Evolutionary conservation across 2,797 vertebrate genomes (phyloP), one percentile per base, ranked within the genome.

Genomic region (Microchirus variegatus): DNA sequence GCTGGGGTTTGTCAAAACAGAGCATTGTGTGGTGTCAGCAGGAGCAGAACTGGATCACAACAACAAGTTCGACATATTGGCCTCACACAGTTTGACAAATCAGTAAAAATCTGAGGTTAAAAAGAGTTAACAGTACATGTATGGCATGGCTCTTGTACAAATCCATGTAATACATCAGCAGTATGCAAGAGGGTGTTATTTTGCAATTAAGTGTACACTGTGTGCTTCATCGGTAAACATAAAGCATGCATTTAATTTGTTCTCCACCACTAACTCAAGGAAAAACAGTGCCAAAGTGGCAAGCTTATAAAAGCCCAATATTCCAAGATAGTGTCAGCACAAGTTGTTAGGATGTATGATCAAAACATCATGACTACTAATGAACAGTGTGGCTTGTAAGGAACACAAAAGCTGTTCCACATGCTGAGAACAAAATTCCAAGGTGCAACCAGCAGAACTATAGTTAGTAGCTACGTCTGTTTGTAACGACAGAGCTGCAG

Each of bases 11-110:
- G 68, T 81, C 75, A 84, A 77, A 83, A 75, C 59, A 73, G 65
- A 70, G 60, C 45, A 58, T 60, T 63, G 55, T 78, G 67, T 79
- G 71, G 73, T 47, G 36, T 81, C 78, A 77, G 67, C 66, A 75
- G 50, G 53, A 76, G 62, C 63, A 26, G 50, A 52, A 67, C 56
- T 36, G 43, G 63, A 72, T 63, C 64, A 81, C 70, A 80, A 75
- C 64, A 74, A 84, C 49, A 64, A 60, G 74, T 75, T 60, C 44
- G 65, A 67, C 7, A 17, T 11, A 45, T 58, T 13, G 35, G 58
- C 17, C 43, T 55, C 49, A 56, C 41, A 45, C 50, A 31, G 40
- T 41, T 54, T 14, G 11, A 59, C n/a, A 59, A 52, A 53, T 67
- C 3, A 50, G 35, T 42, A 22, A 54, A 37, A n/a, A 51, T 6